phyloP scores from a whole-genome alignment of 2,797 vertebrate species.

The Sebastes minor region DNA sequence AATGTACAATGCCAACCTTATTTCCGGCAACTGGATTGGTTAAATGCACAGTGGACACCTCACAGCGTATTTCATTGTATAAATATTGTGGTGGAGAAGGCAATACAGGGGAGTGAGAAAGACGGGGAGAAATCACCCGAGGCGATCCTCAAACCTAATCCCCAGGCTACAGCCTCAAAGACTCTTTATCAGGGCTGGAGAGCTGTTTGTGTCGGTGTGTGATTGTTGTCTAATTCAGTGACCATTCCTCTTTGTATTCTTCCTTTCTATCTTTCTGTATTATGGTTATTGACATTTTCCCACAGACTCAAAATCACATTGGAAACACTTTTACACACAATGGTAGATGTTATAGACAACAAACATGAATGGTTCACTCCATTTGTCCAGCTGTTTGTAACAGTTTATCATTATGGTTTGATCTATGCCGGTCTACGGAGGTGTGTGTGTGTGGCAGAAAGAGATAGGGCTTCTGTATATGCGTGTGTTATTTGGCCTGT shows the following conservation, averaged over 20 bases:
- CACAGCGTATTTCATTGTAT: not conserved
- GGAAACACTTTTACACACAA: not conserved
- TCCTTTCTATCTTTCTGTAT: slow-evolving; percentile 1
- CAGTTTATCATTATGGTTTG: slow-evolving; percentile 18
- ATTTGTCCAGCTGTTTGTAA: slow-evolving; percentile 9
- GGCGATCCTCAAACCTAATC: not conserved
- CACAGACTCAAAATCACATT: slow-evolving; percentile 4
- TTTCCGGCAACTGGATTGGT: not conserved
- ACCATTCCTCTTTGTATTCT: slow-evolving; percentile 13
- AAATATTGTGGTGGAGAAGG: not conserved
- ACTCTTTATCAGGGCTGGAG: slow-evolving; percentile 14
- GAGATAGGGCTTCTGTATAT: slow-evolving; percentile 2
- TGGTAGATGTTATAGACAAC: not conserved
- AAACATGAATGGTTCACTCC: not conserved
- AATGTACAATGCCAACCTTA: not conserved
- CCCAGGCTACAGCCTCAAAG: slow-evolving; percentile 10
- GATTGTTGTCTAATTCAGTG: not conserved
- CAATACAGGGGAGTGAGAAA: not conserved
- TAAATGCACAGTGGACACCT: not conserved
- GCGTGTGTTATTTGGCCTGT: slow-evolving; percentile 25
- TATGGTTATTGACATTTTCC: slow-evolving; percentile 30
- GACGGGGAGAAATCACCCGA: not conserved
- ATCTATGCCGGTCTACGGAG: not conserved
- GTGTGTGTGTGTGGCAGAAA: not conserved
- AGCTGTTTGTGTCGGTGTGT: not conserved